phyloP scores from a whole-genome alignment of 2,888 invertebrate genomes.

The Brachypterus glaber region DNA sequence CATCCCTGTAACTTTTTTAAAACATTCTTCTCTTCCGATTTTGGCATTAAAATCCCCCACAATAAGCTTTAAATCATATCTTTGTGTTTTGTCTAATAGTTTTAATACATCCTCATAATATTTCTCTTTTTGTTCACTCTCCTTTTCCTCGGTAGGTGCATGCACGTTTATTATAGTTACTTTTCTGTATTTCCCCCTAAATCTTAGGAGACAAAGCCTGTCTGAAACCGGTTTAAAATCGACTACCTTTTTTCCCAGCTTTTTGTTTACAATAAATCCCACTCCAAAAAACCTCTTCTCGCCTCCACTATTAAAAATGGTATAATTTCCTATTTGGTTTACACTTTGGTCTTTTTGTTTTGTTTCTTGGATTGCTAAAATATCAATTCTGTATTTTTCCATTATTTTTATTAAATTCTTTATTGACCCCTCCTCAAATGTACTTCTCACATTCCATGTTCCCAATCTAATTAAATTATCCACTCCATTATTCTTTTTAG shows the following conservation, averaged over 20 bases:
- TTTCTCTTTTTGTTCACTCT: conserved; percentile 17
- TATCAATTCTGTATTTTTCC: no score
- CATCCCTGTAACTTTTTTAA: conserved; percentile 14
- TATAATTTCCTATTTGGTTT: background rate
- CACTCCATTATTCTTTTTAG: no score
- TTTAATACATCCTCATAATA: conserved; percentile 18
- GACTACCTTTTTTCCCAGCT: background rate
- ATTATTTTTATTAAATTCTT: no score
- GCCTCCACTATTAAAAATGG: background rate
- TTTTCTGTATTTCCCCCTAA: conserved; percentile 18
- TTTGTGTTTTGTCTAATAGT: conserved; percentile 11
- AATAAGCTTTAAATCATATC: conserved; percentile 16
- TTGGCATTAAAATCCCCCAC: conserved; percentile 21
- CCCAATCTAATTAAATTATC: no score
- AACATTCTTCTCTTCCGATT: conserved; percentile 18
- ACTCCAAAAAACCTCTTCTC: background rate
- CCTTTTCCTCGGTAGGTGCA: conserved; percentile 20
- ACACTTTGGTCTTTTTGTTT: background rate
- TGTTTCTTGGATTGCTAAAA: background rate
- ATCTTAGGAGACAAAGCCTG: conserved; percentile 17
- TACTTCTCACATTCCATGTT: no score
- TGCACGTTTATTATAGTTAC: conserved; percentile 17
- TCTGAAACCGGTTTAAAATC: conserved; percentile 11
- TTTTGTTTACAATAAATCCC: background rate
- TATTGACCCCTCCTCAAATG: no score